phyloP scores from a whole-genome alignment of 2,888 invertebrate genomes.

The Aphodius granarius region DNA sequence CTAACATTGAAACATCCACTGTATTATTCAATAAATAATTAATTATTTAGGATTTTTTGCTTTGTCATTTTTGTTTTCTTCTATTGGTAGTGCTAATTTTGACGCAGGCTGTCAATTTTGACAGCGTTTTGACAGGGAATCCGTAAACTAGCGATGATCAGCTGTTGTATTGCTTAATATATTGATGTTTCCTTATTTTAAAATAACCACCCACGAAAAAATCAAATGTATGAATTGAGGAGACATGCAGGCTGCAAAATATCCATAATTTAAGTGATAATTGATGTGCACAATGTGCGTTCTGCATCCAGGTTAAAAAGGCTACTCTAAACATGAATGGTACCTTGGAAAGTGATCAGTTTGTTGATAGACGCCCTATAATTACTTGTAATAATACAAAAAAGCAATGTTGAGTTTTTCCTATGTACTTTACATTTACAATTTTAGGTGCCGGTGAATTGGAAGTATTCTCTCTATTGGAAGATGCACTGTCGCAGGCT shows the following conservation, averaged over 20 bases:
- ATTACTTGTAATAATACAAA: conserved; percentile 69
- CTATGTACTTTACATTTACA: too few species aligned
- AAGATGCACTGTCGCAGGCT: conserved; percentile 74
- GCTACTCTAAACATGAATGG: conserved; percentile 61
- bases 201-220: background rate
- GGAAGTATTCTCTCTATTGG: conserved; percentile 81
- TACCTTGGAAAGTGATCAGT: conserved; percentile 35
- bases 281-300: conserved; percentile 40
- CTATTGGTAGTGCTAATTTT: background rate
- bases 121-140: background rate
- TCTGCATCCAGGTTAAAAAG: conserved; percentile 45
- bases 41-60: background rate
- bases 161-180: conserved; percentile 32
- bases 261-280: background rate
- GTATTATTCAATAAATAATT: background rate
- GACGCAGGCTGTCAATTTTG: background rate
- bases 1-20: too few species aligned
- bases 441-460: conserved; percentile 76
- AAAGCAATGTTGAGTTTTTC: too few species aligned
- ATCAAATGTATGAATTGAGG: background rate
- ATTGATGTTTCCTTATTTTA: conserved; percentile 32
- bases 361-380: conserved; percentile 59
- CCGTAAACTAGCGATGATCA: conserved; percentile 31
- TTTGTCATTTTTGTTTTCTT: background rate
- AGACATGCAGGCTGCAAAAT: background rate